Percentiles rank a stretch among this genome's conserved stretches.
These are phyloP conservation scores for Corapipo altera DNA, from an alignment of 2,113 vertebrate species.

Conservation along the genomic window DNA sequence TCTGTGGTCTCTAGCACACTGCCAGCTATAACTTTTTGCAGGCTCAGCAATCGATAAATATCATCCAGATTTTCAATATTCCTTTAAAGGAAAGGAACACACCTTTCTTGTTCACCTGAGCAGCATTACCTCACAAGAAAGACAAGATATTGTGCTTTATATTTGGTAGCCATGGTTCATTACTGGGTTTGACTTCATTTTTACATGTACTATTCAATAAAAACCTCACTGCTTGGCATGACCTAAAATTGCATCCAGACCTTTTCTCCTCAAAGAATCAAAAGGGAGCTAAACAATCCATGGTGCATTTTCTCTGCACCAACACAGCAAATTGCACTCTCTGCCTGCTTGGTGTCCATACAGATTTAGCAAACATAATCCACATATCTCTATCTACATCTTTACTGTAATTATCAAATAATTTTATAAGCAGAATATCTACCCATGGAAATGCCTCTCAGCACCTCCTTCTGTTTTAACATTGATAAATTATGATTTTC, in stretches of 20 bases:
- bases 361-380: not conserved
- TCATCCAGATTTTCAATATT: not conserved
- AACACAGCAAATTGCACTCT: not conserved
- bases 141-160: not conserved
- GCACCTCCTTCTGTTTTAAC: not conserved
- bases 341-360: not conserved
- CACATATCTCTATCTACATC: not conserved
- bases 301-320: not conserved
- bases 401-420: not conserved
- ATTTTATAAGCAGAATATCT: not conserved
- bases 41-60: not conserved
- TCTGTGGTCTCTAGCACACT: not conserved
- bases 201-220: not conserved
- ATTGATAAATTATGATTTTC: not conserved
- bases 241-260: not conserved
- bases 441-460: not conserved
- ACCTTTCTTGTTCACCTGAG: not conserved
- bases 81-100: not conserved
- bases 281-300: not conserved
- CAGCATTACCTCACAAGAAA: not conserved
- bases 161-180: not conserved
- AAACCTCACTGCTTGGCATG: not conserved
- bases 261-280: not conserved
- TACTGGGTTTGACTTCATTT: not conserved
- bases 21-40: not conserved